These are phyloP conservation scores for Rhinoptilus africanus DNA, from an alignment of 2,113 vertebrate species.

Conservation along the genomic window DNA sequence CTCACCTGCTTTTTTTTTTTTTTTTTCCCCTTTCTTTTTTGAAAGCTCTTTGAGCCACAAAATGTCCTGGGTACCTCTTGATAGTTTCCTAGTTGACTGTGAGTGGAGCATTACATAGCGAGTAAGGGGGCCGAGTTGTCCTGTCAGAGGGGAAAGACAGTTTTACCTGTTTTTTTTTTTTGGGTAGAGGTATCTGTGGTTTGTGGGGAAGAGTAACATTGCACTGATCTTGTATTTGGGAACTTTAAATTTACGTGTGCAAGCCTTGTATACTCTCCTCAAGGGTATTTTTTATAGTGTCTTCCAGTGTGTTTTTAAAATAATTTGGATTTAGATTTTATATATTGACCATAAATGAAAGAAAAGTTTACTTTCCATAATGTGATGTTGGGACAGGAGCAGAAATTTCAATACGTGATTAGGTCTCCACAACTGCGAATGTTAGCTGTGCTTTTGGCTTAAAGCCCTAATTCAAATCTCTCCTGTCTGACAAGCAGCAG, in stretches of 20 bases:
- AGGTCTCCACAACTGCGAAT: background rate
- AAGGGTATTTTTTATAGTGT: background rate
- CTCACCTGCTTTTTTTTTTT: background rate
- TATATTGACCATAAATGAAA: background rate
- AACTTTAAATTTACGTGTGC: background rate
- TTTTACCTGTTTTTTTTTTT: background rate
- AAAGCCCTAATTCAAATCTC: background rate
- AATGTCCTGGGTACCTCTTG: background rate
- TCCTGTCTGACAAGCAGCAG: background rate
- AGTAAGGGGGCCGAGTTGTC: background rate
- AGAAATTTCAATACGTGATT: background rate
- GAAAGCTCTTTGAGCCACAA: background rate
- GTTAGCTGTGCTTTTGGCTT: background rate
- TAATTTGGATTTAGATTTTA: background rate
- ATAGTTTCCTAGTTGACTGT: background rate
- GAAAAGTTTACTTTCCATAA: background rate
- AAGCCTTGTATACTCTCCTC: accelerated
- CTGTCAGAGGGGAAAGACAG: background rate
- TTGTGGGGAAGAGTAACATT: background rate
- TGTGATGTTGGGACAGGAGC: background rate
- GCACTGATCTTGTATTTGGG: background rate
- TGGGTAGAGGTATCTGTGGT: background rate
- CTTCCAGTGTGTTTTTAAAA: background rate
- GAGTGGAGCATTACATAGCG: background rate
- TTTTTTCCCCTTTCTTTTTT: background rate